phyloP scores from a whole-genome alignment of 2,888 invertebrate species.

The Scaptomyza reducta region DNA sequence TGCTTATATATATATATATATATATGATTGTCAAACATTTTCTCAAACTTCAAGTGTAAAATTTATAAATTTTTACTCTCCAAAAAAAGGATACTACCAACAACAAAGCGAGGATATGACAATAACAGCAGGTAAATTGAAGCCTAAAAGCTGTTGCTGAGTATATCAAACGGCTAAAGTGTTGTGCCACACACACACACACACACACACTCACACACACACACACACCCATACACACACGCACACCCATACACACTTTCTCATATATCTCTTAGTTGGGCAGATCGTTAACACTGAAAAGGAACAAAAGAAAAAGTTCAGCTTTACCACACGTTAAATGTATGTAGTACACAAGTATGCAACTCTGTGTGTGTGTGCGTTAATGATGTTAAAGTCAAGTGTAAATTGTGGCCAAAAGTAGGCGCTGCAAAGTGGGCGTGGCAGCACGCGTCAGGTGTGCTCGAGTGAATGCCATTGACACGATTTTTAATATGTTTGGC shows the following conservation, averaged over 20 bases:
- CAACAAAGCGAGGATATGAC: conserved; percentile 4
- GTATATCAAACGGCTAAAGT: conserved; percentile 69
- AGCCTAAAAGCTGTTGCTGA: conserved; percentile 35
- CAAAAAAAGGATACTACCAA: not conserved
- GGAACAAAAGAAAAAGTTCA: conserved; percentile 31
- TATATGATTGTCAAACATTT: not conserved
- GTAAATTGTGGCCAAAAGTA: conserved; percentile 68
- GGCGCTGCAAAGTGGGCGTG: conserved; percentile 9
- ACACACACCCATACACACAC: no score
- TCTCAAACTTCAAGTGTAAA: conserved; percentile 34
- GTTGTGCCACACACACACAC: no score
- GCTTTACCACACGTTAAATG: conserved; percentile 22
- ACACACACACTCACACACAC: no score
- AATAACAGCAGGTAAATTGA: conserved; percentile 25
- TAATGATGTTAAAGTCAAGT: conserved; percentile 79
- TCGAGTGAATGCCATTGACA: conserved; percentile 55
- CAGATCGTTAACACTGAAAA: conserved; percentile 40
- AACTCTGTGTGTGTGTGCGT: conserved; percentile 43
- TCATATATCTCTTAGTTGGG: conserved; percentile 27
- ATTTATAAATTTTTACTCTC: conserved; percentile 37
- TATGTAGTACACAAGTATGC: conserved; percentile 20
- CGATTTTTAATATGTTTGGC: conserved; percentile 66
- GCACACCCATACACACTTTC: no score
- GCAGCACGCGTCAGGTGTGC: conserved; percentile 11
- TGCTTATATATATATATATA: no score